Conservation (phyloP, 2,113 vertebrate genomes). For the Poecile atricapillus region DNA sequence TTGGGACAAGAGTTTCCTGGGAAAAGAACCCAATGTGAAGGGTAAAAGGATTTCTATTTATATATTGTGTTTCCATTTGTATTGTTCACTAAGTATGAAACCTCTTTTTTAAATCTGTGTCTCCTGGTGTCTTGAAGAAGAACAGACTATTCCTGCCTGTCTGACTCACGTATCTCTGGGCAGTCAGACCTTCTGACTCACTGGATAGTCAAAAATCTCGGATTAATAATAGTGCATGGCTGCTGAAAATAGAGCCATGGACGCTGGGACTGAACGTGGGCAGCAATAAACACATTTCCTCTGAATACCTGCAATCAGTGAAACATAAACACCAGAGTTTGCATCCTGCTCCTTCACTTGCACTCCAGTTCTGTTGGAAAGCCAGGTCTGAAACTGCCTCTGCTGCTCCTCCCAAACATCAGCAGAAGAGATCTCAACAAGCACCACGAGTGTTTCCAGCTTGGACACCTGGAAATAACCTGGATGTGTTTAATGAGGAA, state of each 20-base stretch:
- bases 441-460: rapidly evolving
- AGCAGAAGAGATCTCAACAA: not conserved
- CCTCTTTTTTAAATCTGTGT: slow-evolving; percentile 41
- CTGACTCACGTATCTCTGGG: slow-evolving; percentile 71
- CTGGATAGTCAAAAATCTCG: slow-evolving; percentile 59
- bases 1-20: not conserved
- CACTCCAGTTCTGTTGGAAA: not conserved
- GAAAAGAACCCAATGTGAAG: slow-evolving; percentile 34
- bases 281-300: slow-evolving; percentile 45
- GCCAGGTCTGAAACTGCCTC: not conserved
- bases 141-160: slow-evolving; percentile 69
- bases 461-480: not conserved
- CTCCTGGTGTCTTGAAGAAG: slow-evolving; percentile 56
- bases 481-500: not conserved
- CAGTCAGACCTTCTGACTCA: slow-evolving; percentile 76
- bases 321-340: not conserved
- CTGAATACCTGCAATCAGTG: not conserved
- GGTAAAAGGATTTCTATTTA: slow-evolving; percentile 60
- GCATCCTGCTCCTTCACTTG: not conserved
- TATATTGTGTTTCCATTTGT: slow-evolving; percentile 55
- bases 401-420: not conserved
- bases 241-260: slow-evolving; percentile 68
- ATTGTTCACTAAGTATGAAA: slow-evolving; percentile 53
- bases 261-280: slow-evolving; percentile 18
- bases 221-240: slow-evolving; percentile 59